Evolutionary conservation across 2,113 vertebrate genomes (phyloP).

Genomic region (Myotis yumanensis): DNA sequence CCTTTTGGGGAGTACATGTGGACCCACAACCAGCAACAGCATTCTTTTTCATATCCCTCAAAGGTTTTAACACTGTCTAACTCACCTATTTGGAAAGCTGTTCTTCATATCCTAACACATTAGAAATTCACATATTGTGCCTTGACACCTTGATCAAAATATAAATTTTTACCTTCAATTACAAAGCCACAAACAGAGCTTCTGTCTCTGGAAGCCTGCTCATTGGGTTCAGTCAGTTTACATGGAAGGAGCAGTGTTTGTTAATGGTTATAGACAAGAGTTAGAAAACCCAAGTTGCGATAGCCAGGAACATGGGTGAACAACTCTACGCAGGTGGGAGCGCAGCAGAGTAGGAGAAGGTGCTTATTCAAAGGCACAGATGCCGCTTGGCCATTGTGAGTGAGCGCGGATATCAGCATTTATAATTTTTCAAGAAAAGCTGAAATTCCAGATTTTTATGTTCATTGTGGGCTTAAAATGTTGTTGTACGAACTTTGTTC

Average conservation of each 20-base stretch:
- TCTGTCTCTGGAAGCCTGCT: not conserved
- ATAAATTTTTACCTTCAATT: not conserved
- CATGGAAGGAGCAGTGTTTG: not conserved
- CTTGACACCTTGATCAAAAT: not conserved
- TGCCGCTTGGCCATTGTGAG: not conserved
- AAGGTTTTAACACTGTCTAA: not conserved
- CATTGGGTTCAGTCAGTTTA: not conserved
- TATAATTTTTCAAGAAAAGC: not conserved
- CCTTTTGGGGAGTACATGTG: not conserved
- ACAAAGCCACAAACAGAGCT: not conserved
- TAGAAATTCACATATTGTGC: not conserved
- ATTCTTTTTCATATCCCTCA: not conserved
- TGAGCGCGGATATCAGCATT: not conserved
- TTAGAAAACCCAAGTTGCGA: not conserved
- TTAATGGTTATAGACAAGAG: not conserved
- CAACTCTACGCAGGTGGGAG: not conserved
- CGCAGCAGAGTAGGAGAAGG: not conserved
- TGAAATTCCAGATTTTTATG: conserved; percentile 19
- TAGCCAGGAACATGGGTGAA: not conserved
- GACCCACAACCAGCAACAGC: not conserved
- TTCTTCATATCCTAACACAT: not conserved
- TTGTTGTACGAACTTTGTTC: not conserved
- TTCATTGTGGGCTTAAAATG: not conserved
- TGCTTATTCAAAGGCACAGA: not conserved
- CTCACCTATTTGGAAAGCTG: not conserved